Evolutionary conservation across 2,888 invertebrate species (phyloP).

Genomic region (Drosophila fungiperda): DNA sequence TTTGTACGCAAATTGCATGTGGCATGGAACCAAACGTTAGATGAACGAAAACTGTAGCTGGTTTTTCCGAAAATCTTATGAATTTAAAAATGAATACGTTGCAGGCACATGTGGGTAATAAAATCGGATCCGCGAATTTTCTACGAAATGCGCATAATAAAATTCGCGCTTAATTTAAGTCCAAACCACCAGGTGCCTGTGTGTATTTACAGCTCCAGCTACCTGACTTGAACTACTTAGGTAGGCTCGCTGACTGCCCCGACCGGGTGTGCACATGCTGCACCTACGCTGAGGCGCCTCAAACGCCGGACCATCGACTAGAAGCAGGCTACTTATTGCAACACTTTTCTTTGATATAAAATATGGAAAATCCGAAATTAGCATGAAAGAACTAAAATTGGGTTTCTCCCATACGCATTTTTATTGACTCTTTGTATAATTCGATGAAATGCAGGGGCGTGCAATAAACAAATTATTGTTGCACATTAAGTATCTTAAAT

Average conservation of each 20-base stretch:
- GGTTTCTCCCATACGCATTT: constrained; percentile 63
- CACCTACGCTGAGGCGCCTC: constrained; percentile 31
- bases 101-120: constrained; percentile 57
- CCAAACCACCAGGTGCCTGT: constrained; percentile 56
- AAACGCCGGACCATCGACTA: not conserved
- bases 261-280: constrained; percentile 29
- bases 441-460: constrained; percentile 38
- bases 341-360: constrained; percentile 71
- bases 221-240: constrained; percentile 61
- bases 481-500: not conserved
- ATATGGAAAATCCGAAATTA: constrained; percentile 71
- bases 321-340: constrained; percentile 63
- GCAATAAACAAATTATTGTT: not conserved
- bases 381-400: constrained; percentile 67
- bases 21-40: constrained; percentile 1
- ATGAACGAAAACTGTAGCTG: constrained; percentile 67
- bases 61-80: constrained; percentile 80
- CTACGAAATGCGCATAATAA: constrained; percentile 62
- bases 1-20: constrained; percentile 4
- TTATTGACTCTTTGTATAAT: constrained; percentile 48
- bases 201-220: constrained; percentile 3
- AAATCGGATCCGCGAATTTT: constrained; percentile 67
- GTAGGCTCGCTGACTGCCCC: constrained; percentile 51
- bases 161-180: constrained; percentile 50
- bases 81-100: constrained; percentile 64